These are phyloP conservation scores for Hanleya hanleyi DNA, from an alignment of 2,888 invertebrate genomes.

Conservation along the genomic window DNA sequence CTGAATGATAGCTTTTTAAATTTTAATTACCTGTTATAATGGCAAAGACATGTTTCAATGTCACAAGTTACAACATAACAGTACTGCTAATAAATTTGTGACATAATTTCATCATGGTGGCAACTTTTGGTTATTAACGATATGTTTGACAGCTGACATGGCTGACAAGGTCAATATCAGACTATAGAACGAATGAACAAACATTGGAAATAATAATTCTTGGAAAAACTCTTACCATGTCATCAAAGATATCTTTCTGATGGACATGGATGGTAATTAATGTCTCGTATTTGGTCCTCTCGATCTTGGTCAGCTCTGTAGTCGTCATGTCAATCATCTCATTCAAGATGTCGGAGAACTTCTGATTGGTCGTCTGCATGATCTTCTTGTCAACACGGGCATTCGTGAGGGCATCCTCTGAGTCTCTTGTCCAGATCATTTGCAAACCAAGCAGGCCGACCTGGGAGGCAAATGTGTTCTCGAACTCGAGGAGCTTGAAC, in stretches of 20 bases:
- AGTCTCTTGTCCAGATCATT: slow-evolving; percentile 97
- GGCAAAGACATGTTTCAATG: too few species aligned
- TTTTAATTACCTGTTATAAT: too few species aligned
- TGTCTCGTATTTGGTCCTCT: slow-evolving; percentile 96
- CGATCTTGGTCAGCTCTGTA: slow-evolving; percentile 90
- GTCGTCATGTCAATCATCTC: slow-evolving; percentile 97
- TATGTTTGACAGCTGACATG: too few species aligned
- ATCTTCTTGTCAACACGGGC: slow-evolving; percentile 94
- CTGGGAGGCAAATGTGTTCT: slow-evolving; percentile 96
- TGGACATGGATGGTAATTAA: slow-evolving; percentile 98
- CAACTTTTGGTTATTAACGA: too few species aligned
- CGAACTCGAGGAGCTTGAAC: slow-evolving; percentile 88
- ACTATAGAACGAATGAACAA: too few species aligned
- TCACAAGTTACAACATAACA: too few species aligned
- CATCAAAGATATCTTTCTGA: slow-evolving; percentile 97
- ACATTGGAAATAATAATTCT: too few species aligned
- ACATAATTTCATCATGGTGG: too few species aligned
- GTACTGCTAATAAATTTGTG: too few species aligned
- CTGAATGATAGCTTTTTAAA: too few species aligned
- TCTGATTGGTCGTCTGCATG: slow-evolving; percentile 95
- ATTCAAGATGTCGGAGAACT: slow-evolving; percentile 93
- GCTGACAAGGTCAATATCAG: too few species aligned
- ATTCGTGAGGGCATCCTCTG: slow-evolving; percentile 90
- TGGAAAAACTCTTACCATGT: slow-evolving; percentile 87
- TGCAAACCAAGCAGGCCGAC: slow-evolving; percentile 92